Conservation (phyloP, 2,113 vertebrate genomes). For the Malurus melanocephalus region DNA sequence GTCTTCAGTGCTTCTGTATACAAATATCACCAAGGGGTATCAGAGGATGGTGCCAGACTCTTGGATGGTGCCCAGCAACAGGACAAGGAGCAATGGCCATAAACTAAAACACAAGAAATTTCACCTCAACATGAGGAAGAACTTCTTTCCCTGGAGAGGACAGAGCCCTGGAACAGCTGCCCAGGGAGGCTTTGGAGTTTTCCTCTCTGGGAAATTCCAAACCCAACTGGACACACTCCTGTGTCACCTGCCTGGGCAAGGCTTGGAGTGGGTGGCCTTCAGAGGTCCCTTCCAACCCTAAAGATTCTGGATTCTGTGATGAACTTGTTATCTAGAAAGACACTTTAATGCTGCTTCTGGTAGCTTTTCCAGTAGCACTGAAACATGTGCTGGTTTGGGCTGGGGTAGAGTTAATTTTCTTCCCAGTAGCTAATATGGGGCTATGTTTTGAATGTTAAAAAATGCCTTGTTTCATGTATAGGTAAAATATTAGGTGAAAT, state of each 20-base stretch:
- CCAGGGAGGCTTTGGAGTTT: neutral
- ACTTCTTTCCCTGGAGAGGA: neutral
- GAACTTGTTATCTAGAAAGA: neutral
- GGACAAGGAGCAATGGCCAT: neutral
- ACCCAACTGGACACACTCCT: neutral
- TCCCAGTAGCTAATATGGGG: neutral
- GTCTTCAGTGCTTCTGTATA: neutral
- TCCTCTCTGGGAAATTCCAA: neutral
- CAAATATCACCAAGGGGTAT: neutral
- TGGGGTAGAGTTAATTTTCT: neutral
- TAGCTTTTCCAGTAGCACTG: neutral
- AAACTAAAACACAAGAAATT: neutral
- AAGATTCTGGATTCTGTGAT: neutral
- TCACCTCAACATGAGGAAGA: neutral
- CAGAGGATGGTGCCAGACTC: neutral
- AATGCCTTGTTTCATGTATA: neutral
- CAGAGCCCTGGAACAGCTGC: neutral
- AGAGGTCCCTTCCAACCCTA: neutral
- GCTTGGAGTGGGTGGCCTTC: neutral
- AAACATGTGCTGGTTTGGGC: neutral
- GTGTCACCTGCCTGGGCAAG: neutral
- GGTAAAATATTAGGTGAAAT: neutral
- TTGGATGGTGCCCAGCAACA: neutral
- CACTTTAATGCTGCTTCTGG: neutral
- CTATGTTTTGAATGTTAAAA: neutral